These are phyloP conservation scores for Dendrolimus pini DNA, from an alignment of 2,888 invertebrate species.

Conservation along the genomic window DNA sequence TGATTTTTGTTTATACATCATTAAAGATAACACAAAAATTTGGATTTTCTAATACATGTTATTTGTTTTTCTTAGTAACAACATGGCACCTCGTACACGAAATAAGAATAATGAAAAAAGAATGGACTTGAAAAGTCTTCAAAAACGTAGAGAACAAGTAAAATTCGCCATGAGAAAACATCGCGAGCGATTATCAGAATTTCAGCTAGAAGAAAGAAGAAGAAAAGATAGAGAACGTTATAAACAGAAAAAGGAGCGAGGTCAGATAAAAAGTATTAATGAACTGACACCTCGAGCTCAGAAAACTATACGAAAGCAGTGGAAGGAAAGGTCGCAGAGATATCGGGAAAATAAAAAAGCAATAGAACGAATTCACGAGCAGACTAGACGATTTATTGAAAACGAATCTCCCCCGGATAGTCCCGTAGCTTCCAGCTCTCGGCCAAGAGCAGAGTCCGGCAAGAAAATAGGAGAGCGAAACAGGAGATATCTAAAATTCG, in stretches of 20 bases:
- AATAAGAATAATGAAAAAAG: too few species aligned
- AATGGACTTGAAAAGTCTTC: too few species aligned
- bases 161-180: too few species aligned
- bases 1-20: too few species aligned
- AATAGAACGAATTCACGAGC: background rate
- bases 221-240: slow-evolving; percentile 2
- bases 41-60: too few species aligned
- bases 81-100: too few species aligned
- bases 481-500: background rate
- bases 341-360: background rate
- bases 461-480: background rate
- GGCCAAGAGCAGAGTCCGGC: background rate
- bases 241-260: background rate
- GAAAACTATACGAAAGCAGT: background rate
- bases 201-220: background rate
- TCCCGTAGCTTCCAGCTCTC: background rate
- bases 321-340: background rate
- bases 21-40: too few species aligned
- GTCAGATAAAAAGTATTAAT: background rate
- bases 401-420: background rate
- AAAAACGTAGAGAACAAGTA: too few species aligned
- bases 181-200: too few species aligned
- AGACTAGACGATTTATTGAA: background rate
- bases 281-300: slow-evolving; percentile 1
- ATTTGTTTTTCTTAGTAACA: too few species aligned